These are phyloP conservation scores for Pongo pygmaeus DNA, from an alignment of 2,113 vertebrate species.

Conservation along the genomic window DNA sequence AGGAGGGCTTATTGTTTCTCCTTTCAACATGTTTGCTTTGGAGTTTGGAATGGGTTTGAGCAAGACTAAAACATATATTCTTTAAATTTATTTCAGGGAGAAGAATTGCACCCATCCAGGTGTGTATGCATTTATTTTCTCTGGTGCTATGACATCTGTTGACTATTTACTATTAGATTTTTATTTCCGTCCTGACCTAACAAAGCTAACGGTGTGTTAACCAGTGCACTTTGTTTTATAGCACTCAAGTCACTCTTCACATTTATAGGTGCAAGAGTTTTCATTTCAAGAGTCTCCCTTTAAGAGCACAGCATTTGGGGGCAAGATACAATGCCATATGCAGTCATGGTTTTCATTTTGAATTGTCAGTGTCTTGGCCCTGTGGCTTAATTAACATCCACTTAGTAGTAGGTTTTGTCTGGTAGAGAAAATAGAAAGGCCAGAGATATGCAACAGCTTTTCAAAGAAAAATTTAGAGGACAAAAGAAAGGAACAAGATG, in stretches of 20 bases:
- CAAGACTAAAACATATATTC: constrained; percentile 53
- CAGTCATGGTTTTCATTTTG: not conserved
- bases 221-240: not conserved
- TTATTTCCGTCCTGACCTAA: not conserved
- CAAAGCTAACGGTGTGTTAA: not conserved
- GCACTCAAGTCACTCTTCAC: not conserved
- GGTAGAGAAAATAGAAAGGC: constrained; percentile 66
- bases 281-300: constrained; percentile 46
- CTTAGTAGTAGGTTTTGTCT: constrained; percentile 61
- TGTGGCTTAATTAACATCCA: constrained; percentile 58
- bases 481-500: constrained; percentile 18
- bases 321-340: not conserved
- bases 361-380: not conserved
- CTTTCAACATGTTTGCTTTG: constrained; percentile 11
- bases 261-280: not conserved
- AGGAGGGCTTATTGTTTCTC: not conserved
- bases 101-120: constrained; percentile 66
- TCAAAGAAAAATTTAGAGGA: constrained; percentile 51
- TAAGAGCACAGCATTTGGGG: not conserved
- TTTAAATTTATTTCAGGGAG: constrained; percentile 76
- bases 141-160: not conserved
- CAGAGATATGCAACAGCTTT: constrained; percentile 50
- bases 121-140: constrained; percentile 63
- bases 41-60: not conserved
- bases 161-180: not conserved